Evolutionary conservation across 1,140 invertebrate species (phyloP).

Genomic region (Atopsyche davidsoni): DNA sequence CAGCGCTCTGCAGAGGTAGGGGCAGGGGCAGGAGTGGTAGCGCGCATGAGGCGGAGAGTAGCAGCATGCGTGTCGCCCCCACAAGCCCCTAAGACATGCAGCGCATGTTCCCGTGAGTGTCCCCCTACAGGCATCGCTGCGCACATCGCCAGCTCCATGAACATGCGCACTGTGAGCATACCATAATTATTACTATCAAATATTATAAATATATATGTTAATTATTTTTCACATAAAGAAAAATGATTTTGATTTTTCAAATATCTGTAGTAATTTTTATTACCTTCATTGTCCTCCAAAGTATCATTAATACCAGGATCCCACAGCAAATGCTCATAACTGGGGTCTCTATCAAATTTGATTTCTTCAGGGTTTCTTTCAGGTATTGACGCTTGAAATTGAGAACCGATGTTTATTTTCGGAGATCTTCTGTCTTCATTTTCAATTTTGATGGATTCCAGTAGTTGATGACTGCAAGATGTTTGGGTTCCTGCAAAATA

Average conservation of each 20-base stretch:
- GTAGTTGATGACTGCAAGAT: slow-evolving; percentile 22
- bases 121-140: slow-evolving; percentile 84
- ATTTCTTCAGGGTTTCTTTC: slow-evolving; percentile 47
- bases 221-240: neutral
- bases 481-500: slow-evolving; percentile 18
- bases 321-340: slow-evolving; percentile 75
- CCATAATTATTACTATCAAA: no score
- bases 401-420: slow-evolving; percentile 82
- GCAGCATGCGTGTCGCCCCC: slow-evolving; percentile 85
- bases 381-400: slow-evolving; percentile 83
- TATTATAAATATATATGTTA: neutral
- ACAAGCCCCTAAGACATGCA: slow-evolving; percentile 82
- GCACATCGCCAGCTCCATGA: slow-evolving; percentile 89
- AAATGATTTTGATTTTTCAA: neutral
- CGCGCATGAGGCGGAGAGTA: slow-evolving; percentile 72
- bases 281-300: slow-evolving; percentile 70
- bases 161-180: slow-evolving; percentile 73
- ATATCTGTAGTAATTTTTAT: slow-evolving; percentile 16
- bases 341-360: slow-evolving; percentile 42
- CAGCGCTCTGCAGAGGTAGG: slow-evolving; percentile 75
- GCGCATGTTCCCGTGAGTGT: slow-evolving; percentile 89
- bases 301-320: slow-evolving; percentile 70
- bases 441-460: slow-evolving; percentile 25
- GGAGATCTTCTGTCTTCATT: slow-evolving; percentile 29
- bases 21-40: slow-evolving; percentile 56